phyloP scores from a whole-genome alignment of 2,113 vertebrate genomes.

The Podarcis muralis region DNA sequence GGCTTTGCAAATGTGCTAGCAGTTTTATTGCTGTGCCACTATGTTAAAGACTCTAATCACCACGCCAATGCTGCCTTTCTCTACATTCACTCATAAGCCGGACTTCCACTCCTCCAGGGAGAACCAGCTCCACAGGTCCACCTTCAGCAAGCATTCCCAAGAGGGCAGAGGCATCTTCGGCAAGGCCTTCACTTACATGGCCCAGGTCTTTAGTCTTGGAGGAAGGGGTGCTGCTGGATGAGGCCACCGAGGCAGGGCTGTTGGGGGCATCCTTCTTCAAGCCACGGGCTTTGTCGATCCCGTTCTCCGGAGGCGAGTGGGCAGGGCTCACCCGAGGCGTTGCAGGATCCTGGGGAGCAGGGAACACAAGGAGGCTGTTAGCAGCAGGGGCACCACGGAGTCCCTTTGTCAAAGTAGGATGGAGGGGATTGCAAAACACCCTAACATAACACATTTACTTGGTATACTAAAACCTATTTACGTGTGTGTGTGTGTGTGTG shows the following conservation, averaged over 20 bases:
- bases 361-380: not conserved
- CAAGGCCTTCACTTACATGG: conserved; percentile 77
- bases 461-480: too few relatives aligned
- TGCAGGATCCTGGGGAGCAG: conserved; percentile 83
- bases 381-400: not conserved
- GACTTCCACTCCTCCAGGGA: too few relatives aligned
- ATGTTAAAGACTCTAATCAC: too few relatives aligned
- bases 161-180: accelerated
- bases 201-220: conserved; percentile 96
- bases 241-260: conserved; percentile 94
- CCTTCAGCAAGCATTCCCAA: not conserved
- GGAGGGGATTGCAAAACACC: not conserved
- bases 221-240: conserved; percentile 96
- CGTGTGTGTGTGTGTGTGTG: too few relatives aligned
- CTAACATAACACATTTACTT: not conserved
- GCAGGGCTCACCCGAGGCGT: conserved; percentile 92
- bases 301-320: conserved; percentile 93
- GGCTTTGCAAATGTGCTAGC: too few relatives aligned
- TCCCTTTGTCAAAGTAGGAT: too few relatives aligned
- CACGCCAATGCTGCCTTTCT: too few relatives aligned
- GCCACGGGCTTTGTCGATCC: conserved; percentile 89
- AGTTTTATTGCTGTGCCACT: too few relatives aligned
- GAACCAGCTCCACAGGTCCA: not conserved
- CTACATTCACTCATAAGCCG: too few relatives aligned
- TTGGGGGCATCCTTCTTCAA: conserved; percentile 93